phyloP scores from a whole-genome alignment of 2,113 vertebrate species.

The Falcunculus frontatus region DNA sequence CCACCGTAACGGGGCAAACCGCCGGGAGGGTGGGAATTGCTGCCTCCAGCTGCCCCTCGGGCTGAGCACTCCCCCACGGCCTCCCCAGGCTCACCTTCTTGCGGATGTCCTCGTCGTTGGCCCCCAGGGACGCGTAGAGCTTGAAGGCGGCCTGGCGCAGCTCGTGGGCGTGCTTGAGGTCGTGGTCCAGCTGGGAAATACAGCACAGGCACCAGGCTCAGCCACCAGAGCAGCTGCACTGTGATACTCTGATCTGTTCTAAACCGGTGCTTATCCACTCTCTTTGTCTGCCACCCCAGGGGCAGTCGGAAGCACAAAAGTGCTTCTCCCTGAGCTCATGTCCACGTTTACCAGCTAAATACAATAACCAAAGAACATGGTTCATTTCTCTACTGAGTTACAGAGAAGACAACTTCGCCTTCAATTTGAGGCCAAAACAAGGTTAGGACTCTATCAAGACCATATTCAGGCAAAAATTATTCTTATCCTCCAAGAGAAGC shows the following conservation, averaged over 20 bases:
- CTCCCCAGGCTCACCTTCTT: slow-evolving; percentile 85
- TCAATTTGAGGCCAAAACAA: background rate
- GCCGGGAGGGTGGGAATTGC: background rate
- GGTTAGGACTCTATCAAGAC: background rate
- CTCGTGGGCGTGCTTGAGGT: slow-evolving; percentile 97
- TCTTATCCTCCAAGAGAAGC: background rate
- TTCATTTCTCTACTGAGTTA: background rate
- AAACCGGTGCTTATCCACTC: background rate
- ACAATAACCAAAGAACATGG: rapidly evolving
- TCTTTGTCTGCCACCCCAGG: background rate
- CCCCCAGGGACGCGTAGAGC: slow-evolving; percentile 95
- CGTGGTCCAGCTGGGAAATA: slow-evolving; percentile 88
- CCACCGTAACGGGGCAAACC: background rate
- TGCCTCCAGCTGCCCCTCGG: background rate
- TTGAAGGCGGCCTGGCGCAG: slow-evolving; percentile 98
- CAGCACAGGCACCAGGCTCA: background rate
- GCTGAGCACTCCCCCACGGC: background rate
- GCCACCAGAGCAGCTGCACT: background rate
- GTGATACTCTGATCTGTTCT: background rate
- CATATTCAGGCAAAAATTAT: background rate
- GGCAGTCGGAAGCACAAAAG: background rate
- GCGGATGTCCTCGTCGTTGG: slow-evolving; percentile 97
- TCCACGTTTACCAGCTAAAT: background rate
- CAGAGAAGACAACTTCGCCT: background rate
- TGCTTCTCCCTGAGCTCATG: background rate